These are phyloP conservation scores for Heterocephalus glaber DNA, from an alignment of 2,113 vertebrate species.

Conservation along the genomic window DNA sequence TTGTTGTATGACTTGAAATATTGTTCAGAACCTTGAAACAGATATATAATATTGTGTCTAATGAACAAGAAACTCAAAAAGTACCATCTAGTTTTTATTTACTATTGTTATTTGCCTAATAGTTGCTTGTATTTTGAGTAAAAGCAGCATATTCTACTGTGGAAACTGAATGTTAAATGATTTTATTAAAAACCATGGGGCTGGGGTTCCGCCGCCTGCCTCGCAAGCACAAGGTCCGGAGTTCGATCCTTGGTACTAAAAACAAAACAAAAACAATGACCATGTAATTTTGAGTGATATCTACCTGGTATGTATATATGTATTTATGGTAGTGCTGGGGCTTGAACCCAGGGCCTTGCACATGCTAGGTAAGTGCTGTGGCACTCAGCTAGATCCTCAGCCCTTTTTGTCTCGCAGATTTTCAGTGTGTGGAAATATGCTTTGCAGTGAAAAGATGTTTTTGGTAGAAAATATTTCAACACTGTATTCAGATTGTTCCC, in stretches of 20 bases:
- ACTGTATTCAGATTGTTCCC: not conserved
- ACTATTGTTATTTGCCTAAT: conserved; percentile 40
- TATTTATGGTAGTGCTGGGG: not conserved
- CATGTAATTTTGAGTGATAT: conserved; percentile 17
- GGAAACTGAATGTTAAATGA: conserved; percentile 66
- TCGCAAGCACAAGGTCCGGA: no score
- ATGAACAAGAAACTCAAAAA: conserved; percentile 75
- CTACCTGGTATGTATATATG: not conserved
- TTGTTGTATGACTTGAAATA: conserved; percentile 47
- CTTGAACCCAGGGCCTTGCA: not conserved
- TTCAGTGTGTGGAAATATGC: conserved; percentile 46
- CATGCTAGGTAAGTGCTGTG: not conserved
- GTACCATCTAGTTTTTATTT: conserved; percentile 64
- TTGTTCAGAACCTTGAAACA: conserved; percentile 69
- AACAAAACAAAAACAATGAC: no score
- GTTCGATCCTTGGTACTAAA: no score
- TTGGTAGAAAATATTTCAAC: not conserved
- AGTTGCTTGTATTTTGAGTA: conserved; percentile 65
- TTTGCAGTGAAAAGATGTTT: not conserved
- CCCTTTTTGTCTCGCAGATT: conserved; percentile 30
- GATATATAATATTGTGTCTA: conserved; percentile 70
- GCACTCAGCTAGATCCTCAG: not conserved
- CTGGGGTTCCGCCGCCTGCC: no score
- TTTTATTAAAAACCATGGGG: conserved; percentile 24
- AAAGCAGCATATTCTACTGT: conserved; percentile 35